phyloP scores from a whole-genome alignment of 2,797 vertebrate species.

The Trachops cirrhosus region DNA sequence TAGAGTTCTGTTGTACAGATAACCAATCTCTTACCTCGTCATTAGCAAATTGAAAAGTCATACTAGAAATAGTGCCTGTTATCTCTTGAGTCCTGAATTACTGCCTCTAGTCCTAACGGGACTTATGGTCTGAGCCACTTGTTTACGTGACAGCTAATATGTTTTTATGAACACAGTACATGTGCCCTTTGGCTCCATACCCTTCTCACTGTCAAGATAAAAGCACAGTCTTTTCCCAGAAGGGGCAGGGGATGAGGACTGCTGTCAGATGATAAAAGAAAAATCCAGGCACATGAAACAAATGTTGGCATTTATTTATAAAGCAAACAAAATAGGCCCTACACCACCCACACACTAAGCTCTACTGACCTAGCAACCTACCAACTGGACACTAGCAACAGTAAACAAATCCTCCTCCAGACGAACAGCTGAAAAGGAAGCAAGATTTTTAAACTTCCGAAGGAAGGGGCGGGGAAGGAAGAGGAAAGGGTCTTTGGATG shows the following conservation, averaged over 20 bases:
- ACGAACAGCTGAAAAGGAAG: conserved; percentile 61
- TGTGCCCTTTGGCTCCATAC: background rate
- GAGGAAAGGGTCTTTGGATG: background rate
- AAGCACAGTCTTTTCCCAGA: conserved; percentile 7
- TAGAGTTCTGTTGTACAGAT: background rate
- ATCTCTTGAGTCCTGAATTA: background rate
- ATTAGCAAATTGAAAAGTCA: background rate
- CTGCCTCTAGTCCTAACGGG: background rate
- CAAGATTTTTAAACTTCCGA: background rate
- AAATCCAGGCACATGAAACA: background rate
- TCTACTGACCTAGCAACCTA: background rate
- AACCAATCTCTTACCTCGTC: background rate
- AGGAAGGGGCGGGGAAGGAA: background rate
- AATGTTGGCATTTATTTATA: conserved; percentile 55
- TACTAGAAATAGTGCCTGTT: background rate
- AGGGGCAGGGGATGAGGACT: background rate
- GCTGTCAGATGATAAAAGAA: background rate
- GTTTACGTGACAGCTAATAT: background rate
- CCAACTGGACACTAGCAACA: conserved; percentile 7
- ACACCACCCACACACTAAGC: background rate
- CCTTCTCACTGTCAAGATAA: background rate
- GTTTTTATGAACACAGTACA: background rate
- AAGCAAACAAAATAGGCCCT: conserved; percentile 23
- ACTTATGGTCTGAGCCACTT: background rate
- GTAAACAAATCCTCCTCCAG: conserved; percentile 59